Evolutionary conservation across 2,888 invertebrate species (phyloP).

Genomic region (Acrobasis repandana): DNA sequence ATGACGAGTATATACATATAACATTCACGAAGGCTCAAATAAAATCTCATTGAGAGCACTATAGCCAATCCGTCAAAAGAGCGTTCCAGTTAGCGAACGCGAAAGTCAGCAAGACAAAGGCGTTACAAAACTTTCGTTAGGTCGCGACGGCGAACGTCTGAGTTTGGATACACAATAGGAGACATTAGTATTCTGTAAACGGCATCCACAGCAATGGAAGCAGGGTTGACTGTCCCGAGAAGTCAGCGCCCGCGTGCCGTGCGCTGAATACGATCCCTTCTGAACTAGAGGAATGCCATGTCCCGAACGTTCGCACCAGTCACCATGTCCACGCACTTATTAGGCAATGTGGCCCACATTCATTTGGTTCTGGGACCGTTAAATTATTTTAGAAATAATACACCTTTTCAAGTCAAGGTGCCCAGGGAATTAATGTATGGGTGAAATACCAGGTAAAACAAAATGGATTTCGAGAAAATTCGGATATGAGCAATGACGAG

Average conservation of each 20-base stretch:
- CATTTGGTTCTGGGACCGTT: constrained; percentile 68
- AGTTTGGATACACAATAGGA: constrained; percentile 59
- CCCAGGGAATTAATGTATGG: constrained; percentile 14
- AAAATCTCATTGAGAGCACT: constrained; percentile 39
- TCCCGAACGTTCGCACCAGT: constrained; percentile 48
- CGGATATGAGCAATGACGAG: constrained; percentile 25
- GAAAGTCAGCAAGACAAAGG: constrained; percentile 73
- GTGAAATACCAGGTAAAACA: constrained; percentile 17
- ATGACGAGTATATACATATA: constrained; percentile 39
- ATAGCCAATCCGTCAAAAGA: constrained; percentile 50
- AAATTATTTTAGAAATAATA: constrained; percentile 48
- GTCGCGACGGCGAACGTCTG: constrained; percentile 53
- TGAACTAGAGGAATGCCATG: constrained; percentile 60
- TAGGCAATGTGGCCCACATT: constrained; percentile 69
- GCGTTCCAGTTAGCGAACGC: constrained; percentile 66
- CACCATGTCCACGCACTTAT: constrained; percentile 48
- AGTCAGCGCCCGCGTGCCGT: constrained; percentile 76
- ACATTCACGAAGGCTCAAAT: constrained; percentile 36
- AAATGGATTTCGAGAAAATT: constrained; percentile 23
- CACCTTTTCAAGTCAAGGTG: background rate
- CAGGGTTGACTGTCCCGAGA: constrained; percentile 67
- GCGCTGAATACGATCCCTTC: constrained; percentile 66
- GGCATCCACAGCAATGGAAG: constrained; percentile 58
- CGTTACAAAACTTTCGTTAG: constrained; percentile 73
- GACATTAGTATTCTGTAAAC: constrained; percentile 73